Conservation (phyloP, 2,888 invertebrate species). For the Drosophila rubida region DNA sequence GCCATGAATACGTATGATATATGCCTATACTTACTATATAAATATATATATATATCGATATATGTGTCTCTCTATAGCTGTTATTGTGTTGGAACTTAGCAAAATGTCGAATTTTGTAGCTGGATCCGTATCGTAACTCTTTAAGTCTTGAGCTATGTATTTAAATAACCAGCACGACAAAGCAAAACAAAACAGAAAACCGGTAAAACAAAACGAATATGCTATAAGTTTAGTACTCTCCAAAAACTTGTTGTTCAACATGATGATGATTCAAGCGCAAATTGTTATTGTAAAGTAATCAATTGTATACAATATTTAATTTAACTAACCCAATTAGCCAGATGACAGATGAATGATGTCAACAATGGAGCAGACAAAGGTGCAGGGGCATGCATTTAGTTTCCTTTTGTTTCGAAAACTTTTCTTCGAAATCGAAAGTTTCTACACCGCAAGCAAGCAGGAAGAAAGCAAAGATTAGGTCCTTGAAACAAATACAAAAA, state of each 20-base stretch:
- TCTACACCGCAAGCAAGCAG: constrained; percentile 45
- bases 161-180: constrained; percentile 28
- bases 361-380: not conserved
- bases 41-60: not conserved
- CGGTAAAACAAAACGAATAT: constrained; percentile 13
- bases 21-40: constrained; percentile 20
- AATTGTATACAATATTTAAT: constrained; percentile 48
- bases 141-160: constrained; percentile 22
- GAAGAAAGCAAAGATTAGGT: constrained; percentile 12
- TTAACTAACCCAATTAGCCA: constrained; percentile 29
- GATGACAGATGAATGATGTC: not conserved
- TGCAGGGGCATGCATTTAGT: constrained; percentile 63
- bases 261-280: constrained; percentile 62
- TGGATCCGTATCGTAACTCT: constrained; percentile 24
- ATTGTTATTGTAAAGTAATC: constrained; percentile 67
- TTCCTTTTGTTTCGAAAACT: constrained; percentile 37
- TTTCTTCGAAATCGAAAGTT: constrained; percentile 47
- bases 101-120: constrained; percentile 23
- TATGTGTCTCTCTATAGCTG: constrained; percentile 16
- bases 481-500: constrained; percentile 20
- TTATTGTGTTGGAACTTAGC: constrained; percentile 26
- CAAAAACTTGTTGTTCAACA: constrained; percentile 50
- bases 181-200: constrained; percentile 10
- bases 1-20: constrained; percentile 36
- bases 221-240: constrained; percentile 47